Evolutionary conservation across 2,888 invertebrate genomes (phyloP), one percentile per base, ranked within the genome.

Genomic region (Dasysyrphus albostriatus): DNA sequence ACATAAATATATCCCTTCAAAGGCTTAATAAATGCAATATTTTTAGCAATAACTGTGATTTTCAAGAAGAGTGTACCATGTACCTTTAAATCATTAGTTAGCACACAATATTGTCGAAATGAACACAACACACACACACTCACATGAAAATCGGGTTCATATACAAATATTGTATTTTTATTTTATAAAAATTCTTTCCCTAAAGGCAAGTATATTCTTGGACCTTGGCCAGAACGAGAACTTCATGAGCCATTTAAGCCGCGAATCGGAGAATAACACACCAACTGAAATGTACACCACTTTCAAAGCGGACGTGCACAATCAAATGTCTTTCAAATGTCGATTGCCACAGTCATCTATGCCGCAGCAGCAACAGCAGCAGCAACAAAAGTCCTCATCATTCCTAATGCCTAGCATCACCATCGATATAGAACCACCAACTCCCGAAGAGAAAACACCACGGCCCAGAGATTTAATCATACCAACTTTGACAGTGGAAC

Each of bases 401-500:
- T 77, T 87, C 67, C 65, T 87, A n/a, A 79, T 89, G 67, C 88
- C 90, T 24, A 83, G 88, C 73, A 90, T 90, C 63, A 90, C 90
- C 44, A 91, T 91, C 65, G 91, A 91, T 65, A 88, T 89, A 24
- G 90, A 90, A 73, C 92, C 92, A 44, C 90, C 91, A 37, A 90
- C 90, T 29, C 91, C 90, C 1, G 90, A 90, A 19, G 90, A 91
- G 70, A 90, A 90, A 80, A 88, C 89, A 37, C 88, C 89, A 44
- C 88, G 90, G 75, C 94, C 94, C 24, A 94, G 94, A 0, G 92
- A 93, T 47, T 92, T 95, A 24, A 92, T 94, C 37, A 95, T 96
- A 69, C 96, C 96, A 2, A 93, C 94, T 14, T 91, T 96, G 32
- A 95, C 94, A 1, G 94, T 96, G 75, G 95, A 96, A 92, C 94